phyloP scores from a whole-genome alignment of 2,113 vertebrate genomes.

The Pica pica region DNA sequence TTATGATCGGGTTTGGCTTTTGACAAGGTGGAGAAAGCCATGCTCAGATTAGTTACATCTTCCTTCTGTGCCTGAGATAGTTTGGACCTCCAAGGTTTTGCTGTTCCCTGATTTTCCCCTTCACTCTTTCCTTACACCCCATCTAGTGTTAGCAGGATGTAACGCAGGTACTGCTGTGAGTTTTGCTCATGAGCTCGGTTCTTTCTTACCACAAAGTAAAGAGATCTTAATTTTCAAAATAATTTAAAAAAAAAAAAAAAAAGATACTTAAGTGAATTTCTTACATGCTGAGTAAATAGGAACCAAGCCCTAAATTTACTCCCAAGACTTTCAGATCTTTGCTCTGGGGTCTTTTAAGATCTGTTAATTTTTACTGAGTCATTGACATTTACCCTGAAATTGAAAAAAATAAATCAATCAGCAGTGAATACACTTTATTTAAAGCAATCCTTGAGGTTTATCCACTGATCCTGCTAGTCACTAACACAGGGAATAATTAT shows the following conservation, averaged over 20 bases:
- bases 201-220: not conserved
- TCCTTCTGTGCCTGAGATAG: not conserved
- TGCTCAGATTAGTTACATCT: not conserved
- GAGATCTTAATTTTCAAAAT: not conserved
- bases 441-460: not conserved
- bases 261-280: not conserved
- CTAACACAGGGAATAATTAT: not conserved
- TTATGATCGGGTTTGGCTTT: not conserved
- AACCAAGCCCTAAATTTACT: not conserved
- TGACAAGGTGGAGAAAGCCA: not conserved
- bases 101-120: not conserved
- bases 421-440: not conserved
- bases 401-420: not conserved
- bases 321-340: not conserved
- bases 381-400: not conserved
- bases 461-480: not conserved
- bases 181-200: not conserved
- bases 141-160: constrained; percentile 19
- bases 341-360: not conserved
- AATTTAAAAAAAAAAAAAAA: not conserved
- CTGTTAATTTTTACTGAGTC: not conserved
- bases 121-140: constrained; percentile 40
- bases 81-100: not conserved
- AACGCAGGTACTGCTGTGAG: not conserved
- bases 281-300: not conserved